Percentiles rank a stretch among this genome's conserved stretches.
Evolutionary conservation across 1,140 invertebrate genomes (phyloP).

Genomic region (Megathymus violae): DNA sequence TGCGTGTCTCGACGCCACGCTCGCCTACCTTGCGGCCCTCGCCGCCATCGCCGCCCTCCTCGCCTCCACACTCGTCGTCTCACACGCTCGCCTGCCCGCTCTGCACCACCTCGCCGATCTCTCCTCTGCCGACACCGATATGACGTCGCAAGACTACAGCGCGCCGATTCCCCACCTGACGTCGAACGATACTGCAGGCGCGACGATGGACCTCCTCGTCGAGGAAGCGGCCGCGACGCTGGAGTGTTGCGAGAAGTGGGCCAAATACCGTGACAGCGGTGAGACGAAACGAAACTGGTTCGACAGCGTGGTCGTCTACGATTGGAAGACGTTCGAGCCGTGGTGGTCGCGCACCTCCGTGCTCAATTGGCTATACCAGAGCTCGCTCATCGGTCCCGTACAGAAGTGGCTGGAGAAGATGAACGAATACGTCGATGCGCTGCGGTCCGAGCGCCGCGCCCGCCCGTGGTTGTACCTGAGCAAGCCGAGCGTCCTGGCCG

Average conservation of each 20-base stretch:
- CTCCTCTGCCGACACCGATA: neutral
- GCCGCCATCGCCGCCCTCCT: no score
- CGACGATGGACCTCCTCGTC: conserved; percentile 20
- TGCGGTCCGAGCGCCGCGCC: conserved; percentile 62
- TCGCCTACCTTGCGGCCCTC: conserved; percentile 30
- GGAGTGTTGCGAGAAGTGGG: conserved; percentile 61
- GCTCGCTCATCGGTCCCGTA: conserved; percentile 65
- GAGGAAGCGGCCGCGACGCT: conserved; percentile 37
- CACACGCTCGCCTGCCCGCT: no score
- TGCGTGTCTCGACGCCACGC: conserved; percentile 42
- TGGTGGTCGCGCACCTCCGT: conserved; percentile 67
- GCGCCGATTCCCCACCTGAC: neutral
- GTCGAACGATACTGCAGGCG: conserved; percentile 35
- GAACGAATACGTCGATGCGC: no score
- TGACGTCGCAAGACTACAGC: neutral
- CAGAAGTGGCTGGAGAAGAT: conserved; percentile 71
- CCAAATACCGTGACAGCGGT: conserved; percentile 45
- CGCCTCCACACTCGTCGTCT: no score
- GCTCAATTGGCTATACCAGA: conserved; percentile 71
- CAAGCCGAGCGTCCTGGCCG: conserved; percentile 53
- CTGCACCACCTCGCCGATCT: no score
- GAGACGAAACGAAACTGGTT: conserved; percentile 48
- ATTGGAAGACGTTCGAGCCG: conserved; percentile 57
- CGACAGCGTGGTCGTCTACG: conserved; percentile 43
- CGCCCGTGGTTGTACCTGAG: conserved; percentile 70